Percentiles rank a stretch among this genome's conserved stretches.
These are phyloP conservation scores for Bombyx mandarina DNA, from an alignment of 1,140 invertebrate genomes.

Conservation along the genomic window DNA sequence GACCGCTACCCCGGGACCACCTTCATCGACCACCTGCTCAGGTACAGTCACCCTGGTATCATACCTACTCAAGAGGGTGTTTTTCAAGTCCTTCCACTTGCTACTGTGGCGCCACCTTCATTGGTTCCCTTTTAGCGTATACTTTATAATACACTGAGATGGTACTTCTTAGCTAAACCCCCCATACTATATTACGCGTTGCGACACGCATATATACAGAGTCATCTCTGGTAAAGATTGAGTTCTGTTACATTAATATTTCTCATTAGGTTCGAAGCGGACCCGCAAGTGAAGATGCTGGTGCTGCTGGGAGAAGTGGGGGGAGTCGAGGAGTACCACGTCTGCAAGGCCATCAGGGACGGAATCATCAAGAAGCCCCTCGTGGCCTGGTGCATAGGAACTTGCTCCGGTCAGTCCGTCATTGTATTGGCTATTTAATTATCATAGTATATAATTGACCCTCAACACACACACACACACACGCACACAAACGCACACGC, in stretches of 20 bases:
- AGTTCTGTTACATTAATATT: background rate
- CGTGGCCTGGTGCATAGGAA: constrained; percentile 99
- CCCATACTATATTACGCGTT: background rate
- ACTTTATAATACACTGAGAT: no score
- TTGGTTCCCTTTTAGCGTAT: no score
- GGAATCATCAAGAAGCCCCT: constrained; percentile 93
- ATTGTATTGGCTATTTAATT: background rate
- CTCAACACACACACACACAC: no score
- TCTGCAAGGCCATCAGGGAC: constrained; percentile 89
- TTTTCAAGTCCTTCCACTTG: no score
- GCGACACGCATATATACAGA: no score
- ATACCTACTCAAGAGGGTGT: background rate
- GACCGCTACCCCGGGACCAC: constrained; percentile 98
- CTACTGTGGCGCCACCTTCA: no score
- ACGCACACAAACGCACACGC: no score
- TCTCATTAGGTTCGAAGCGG: constrained; percentile 73
- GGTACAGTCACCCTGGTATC: constrained; percentile 59
- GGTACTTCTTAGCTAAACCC: no score
- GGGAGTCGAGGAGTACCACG: constrained; percentile 99
- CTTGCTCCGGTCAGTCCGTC: constrained; percentile 76
- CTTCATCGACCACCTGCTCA: constrained; percentile 97
- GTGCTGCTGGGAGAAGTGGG: constrained; percentile 98
- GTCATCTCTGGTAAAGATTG: no score
- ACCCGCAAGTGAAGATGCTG: constrained; percentile 92
- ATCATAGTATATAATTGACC: no score